Percentiles rank a stretch among this genome's conserved stretches.
Evolutionary conservation across 1,140 invertebrate genomes (phyloP).

Genomic region (Trichonephila clavata): DNA sequence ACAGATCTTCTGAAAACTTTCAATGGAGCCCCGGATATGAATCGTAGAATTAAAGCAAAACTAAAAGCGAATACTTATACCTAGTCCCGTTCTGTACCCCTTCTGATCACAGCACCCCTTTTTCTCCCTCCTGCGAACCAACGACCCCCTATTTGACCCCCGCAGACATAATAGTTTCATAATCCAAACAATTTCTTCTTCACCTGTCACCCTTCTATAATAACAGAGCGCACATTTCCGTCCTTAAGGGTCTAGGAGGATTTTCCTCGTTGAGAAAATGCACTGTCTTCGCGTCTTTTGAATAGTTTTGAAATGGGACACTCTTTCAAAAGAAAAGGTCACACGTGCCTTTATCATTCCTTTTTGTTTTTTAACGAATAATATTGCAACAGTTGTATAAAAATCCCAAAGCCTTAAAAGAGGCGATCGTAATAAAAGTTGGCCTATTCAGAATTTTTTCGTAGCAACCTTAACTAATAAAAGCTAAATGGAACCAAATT

Average conservation of each 20-base stretch:
- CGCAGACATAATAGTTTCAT: neutral
- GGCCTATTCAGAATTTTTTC: no score
- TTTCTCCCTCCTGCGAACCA: neutral
- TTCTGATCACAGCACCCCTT: neutral
- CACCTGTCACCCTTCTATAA: neutral
- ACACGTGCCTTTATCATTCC: neutral
- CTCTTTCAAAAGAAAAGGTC: neutral
- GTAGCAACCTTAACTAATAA: no score
- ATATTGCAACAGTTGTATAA: neutral
- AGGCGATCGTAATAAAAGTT: no score
- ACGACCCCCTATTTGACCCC: conserved; percentile 40
- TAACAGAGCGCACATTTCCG: conserved; percentile 31
- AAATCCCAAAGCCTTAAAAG: no score
- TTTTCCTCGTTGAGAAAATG: neutral
- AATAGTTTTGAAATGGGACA: neutral
- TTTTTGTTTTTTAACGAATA: neutral
- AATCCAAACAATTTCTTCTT: conserved; percentile 21
- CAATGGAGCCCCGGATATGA: no score
- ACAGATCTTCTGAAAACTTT: no score
- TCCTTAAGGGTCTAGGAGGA: neutral
- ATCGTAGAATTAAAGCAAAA: no score
- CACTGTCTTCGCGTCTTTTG: neutral
- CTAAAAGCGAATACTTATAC: no score
- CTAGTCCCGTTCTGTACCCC: neutral
- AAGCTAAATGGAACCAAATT: no score